phyloP scores from a whole-genome alignment of 2,888 invertebrate species.

The Sminthurinus aureus region DNA sequence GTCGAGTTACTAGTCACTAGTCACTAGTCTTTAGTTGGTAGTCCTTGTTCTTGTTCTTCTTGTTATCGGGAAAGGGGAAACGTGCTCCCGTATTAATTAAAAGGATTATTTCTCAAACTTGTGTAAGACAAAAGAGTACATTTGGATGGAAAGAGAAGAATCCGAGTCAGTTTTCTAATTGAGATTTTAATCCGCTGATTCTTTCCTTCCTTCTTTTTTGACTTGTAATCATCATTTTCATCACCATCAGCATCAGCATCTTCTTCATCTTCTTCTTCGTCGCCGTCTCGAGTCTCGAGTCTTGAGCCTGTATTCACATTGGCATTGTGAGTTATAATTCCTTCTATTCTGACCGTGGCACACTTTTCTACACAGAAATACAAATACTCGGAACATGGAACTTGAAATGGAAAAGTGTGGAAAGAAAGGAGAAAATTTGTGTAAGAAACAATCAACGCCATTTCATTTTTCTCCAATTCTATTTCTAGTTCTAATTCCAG shows the following conservation, averaged over 20 bases:
- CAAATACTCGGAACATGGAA: neutral
- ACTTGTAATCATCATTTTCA: too few species aligned
- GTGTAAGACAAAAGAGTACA: constrained; percentile 4
- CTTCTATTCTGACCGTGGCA: too few species aligned
- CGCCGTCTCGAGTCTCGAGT: too few species aligned
- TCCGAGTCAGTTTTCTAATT: constrained; percentile 21
- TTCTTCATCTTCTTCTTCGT: too few species aligned
- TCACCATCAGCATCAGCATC: too few species aligned
- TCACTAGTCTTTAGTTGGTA: too few species aligned
- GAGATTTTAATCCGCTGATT: constrained; percentile 21
- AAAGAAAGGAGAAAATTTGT: neutral
- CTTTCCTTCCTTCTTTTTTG: neutral
- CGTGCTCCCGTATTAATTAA: neutral
- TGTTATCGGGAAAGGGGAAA: too few species aligned
- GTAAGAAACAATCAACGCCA: neutral
- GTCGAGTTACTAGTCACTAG: too few species aligned
- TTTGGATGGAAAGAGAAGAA: neutral
- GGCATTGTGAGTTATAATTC: too few species aligned
- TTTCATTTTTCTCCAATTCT: neutral
- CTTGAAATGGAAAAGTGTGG: neutral
- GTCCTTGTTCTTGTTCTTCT: too few species aligned
- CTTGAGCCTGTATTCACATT: too few species aligned
- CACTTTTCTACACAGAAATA: too few species aligned
- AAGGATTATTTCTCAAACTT: neutral
- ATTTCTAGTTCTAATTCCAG: neutral